Percentiles rank a stretch among this genome's conserved stretches.
Conservation (phyloP, 1,140 invertebrate genomes). For the Drosophila rhopaloa region DNA sequence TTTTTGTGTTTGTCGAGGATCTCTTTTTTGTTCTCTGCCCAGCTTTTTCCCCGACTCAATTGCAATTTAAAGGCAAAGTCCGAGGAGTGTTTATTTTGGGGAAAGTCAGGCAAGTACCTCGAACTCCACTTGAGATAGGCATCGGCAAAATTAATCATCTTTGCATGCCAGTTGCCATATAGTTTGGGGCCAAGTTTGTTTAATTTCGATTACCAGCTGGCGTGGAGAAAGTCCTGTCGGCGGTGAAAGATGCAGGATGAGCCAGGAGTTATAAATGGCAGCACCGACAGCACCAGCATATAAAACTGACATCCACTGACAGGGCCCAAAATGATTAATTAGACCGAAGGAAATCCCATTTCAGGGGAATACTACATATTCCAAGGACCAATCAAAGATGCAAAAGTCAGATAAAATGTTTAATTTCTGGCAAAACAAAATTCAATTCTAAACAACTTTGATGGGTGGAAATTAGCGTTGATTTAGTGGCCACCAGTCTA, state of each 20-base stretch:
- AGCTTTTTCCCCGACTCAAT: constrained; percentile 24
- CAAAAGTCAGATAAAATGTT: constrained; percentile 28
- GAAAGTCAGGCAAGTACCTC: constrained; percentile 5
- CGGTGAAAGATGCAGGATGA: constrained; percentile 28
- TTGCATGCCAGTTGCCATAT: constrained; percentile 51
- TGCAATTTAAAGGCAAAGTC: constrained; percentile 49
- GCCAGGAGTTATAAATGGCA: constrained; percentile 65
- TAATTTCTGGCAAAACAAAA: constrained; percentile 2
- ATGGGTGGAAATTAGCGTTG: constrained; percentile 48
- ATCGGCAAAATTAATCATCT: constrained; percentile 67
- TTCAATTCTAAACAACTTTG: constrained; percentile 14
- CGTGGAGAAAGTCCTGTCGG: constrained; percentile 51
- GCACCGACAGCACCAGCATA: constrained; percentile 78
- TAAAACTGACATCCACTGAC: constrained; percentile 81
- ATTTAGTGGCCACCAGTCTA: constrained; percentile 63
- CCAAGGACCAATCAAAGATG: constrained; percentile 19
- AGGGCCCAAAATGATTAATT: constrained; percentile 72
- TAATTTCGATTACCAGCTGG: constrained; percentile 62
- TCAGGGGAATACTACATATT: not conserved
- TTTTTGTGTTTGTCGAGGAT: constrained; percentile 22
- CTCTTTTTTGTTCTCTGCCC: not conserved
- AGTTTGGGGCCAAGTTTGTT: constrained; percentile 72
- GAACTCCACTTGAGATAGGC: constrained; percentile 37
- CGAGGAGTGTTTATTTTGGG: constrained; percentile 34
- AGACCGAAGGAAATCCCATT: constrained; percentile 6